Percentiles rank a stretch among this genome's conserved stretches.
Evolutionary conservation across 1,140 invertebrate genomes (phyloP).

Genomic region (Anthonomus grandis): DNA sequence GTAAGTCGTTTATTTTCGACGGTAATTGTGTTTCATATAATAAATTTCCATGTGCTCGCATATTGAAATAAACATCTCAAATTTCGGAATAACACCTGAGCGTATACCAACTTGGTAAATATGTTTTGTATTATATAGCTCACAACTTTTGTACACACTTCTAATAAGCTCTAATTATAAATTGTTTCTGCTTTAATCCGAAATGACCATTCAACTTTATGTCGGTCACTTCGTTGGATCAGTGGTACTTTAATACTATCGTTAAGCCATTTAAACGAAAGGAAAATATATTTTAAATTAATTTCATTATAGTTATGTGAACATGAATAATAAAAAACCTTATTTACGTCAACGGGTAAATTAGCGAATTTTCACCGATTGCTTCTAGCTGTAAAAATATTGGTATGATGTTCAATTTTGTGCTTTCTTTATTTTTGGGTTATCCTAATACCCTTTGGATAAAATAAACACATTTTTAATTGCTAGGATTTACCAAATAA

Average conservation of each 20-base stretch:
- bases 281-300: not conserved
- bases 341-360: not conserved
- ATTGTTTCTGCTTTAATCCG: slow-evolving; percentile 1
- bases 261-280: no score
- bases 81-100: no score
- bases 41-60: no score
- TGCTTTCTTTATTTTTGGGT: not conserved
- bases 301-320: slow-evolving; percentile 7
- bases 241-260: no score
- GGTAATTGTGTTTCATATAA: no score
- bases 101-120: not conserved
- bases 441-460: not conserved
- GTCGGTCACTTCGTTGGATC: not conserved
- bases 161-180: slow-evolving; percentile 7
- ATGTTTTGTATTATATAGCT: slow-evolving; percentile 3
- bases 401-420: not conserved
- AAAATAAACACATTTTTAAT: not conserved
- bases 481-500: no score
- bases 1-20: no score
- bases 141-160: not conserved
- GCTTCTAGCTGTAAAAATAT: slow-evolving; percentile 1
- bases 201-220: not conserved
- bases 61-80: no score
- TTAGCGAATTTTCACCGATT: not conserved
- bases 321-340: slow-evolving; percentile 5